A percentile compares a stretch with the other conserved stretches of the same genome.
Conservation (phyloP, 2,888 invertebrate species). For the Chrysolina americana region DNA sequence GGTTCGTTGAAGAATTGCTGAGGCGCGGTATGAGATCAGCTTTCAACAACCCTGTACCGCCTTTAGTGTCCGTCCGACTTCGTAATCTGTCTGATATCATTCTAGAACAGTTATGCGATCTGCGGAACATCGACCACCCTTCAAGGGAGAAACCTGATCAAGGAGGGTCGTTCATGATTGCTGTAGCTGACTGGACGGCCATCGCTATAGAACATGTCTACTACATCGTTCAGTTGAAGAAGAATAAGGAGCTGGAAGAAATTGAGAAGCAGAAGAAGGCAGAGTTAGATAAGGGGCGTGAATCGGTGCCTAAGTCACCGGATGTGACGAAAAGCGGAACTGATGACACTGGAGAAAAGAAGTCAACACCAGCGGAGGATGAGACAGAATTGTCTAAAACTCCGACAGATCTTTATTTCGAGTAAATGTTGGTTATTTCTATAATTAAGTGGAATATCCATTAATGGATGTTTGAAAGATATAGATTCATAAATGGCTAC, state of each 20-base stretch:
- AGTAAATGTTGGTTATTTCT: constrained; percentile 1
- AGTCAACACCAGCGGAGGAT: neutral
- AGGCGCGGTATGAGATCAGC: constrained; percentile 60
- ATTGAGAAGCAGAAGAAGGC: constrained; percentile 50
- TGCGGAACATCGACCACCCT: constrained; percentile 94
- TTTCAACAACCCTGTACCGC: constrained; percentile 67
- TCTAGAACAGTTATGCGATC: constrained; percentile 73
- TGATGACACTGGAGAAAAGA: neutral
- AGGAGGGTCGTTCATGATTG: constrained; percentile 60
- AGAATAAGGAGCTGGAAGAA: constrained; percentile 60
- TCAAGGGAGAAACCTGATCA: constrained; percentile 53
- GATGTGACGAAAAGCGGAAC: constrained; percentile 2
- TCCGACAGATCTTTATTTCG: constrained; percentile 5
- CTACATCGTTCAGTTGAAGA: constrained; percentile 64
- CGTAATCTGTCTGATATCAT: constrained; percentile 74
- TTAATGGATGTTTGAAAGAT: neutral
- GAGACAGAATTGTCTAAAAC: neutral
- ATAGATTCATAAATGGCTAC: neutral
- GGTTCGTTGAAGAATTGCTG: constrained; percentile 46
- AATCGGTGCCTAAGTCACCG: constrained; percentile 6
- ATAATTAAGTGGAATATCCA: neutral
- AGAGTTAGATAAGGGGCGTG: constrained; percentile 19
- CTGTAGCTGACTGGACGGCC: constrained; percentile 66
- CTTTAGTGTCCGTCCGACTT: constrained; percentile 73
- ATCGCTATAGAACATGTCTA: constrained; percentile 65